phyloP scores from a whole-genome alignment of 2,888 invertebrate species.

The Trissolcus brochymenae region DNA sequence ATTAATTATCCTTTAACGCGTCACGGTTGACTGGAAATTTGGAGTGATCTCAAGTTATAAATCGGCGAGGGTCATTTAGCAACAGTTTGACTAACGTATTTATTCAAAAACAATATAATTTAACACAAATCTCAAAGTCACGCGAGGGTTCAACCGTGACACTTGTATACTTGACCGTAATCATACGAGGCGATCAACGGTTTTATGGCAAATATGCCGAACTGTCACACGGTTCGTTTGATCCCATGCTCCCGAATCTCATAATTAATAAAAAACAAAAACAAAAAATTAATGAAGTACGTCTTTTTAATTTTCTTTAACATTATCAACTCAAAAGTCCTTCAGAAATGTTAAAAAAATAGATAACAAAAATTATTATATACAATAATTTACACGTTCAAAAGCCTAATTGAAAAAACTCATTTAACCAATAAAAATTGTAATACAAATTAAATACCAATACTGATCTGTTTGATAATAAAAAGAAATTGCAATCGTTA shows the following conservation, averaged over 20 bases:
- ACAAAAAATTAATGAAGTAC: no score
- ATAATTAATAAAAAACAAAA: background rate
- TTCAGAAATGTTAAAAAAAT: no score
- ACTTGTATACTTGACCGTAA: constrained; percentile 50
- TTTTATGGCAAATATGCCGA: constrained; percentile 3
- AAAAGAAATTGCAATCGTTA: no score
- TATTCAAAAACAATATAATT: constrained; percentile 28
- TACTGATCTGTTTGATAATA: no score
- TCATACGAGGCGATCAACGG: constrained; percentile 34
- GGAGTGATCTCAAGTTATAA: background rate
- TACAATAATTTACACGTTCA: no score
- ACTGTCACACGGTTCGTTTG: constrained; percentile 16
- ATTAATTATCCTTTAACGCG: background rate
- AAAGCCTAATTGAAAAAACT: no score
- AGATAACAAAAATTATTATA: no score
- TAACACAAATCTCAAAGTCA: constrained; percentile 33
- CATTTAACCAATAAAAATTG: no score
- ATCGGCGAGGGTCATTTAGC: constrained; percentile 30
- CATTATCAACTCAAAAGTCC: no score
- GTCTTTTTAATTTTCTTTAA: no score
- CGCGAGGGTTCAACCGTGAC: constrained; percentile 48
- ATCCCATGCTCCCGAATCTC: constrained; percentile 13
- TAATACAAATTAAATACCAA: no score
- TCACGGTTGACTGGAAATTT: constrained; percentile 17
- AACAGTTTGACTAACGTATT: constrained; percentile 27